phyloP scores from a whole-genome alignment of 2,888 invertebrate genomes.

The Meghimatium bilineatum region DNA sequence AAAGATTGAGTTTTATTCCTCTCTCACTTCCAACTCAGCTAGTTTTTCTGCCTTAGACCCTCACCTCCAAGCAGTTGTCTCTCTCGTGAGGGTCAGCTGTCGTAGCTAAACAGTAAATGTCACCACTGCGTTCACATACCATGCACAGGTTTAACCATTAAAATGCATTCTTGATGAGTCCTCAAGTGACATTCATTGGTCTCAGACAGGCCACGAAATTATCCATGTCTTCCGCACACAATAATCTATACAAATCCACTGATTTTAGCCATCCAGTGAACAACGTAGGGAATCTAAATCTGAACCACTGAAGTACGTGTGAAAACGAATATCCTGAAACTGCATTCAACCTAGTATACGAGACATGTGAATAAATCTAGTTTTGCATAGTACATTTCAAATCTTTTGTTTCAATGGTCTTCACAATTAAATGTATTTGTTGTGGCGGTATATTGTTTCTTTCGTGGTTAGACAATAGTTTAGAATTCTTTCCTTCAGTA shows the following conservation, averaged over 20 bases:
- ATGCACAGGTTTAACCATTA: constrained; percentile 24
- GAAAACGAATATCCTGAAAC: no score
- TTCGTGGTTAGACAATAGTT: no score
- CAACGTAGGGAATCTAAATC: neutral
- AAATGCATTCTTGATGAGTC: neutral
- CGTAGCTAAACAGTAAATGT: constrained; percentile 6
- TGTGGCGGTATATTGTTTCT: no score
- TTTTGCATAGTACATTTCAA: no score
- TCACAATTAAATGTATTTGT: no score
- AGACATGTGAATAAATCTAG: no score
- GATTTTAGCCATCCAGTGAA: neutral
- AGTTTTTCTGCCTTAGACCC: neutral
- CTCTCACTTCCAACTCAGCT: neutral
- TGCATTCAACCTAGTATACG: no score
- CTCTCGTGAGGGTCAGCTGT: constrained; percentile 23
- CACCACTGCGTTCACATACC: neutral
- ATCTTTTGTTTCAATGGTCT: no score
- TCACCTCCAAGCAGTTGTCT: constrained; percentile 8
- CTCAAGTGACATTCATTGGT: constrained; percentile 17
- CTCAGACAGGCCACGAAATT: neutral
- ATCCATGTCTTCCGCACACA: neutral
- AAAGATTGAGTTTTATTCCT: constrained; percentile 5
- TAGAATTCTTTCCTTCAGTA: no score
- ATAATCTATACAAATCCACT: constrained; percentile 15
- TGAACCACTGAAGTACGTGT: no score